Conservation (phyloP, 2,113 vertebrate species). For the Mastomys natalensis region DNA sequence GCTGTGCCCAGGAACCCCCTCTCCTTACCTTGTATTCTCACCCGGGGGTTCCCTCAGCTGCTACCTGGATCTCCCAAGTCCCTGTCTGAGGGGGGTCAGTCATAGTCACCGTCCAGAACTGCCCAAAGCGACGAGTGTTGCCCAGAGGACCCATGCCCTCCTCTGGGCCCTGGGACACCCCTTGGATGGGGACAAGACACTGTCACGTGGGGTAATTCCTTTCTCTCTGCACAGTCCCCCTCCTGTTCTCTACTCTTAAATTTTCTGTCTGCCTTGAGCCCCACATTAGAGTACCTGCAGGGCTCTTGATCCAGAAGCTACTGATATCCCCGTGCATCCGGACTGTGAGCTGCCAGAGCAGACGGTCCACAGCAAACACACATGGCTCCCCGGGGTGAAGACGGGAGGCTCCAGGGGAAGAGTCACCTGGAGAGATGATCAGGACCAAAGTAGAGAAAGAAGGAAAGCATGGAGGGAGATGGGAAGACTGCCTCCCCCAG, state of each 20-base stretch:
- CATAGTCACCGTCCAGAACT: slow-evolving; percentile 88
- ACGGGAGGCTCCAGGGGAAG: slow-evolving; percentile 86
- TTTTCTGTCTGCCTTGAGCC: neutral
- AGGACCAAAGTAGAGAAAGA: neutral
- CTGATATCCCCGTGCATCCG: slow-evolving; percentile 87
- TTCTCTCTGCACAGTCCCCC: neutral
- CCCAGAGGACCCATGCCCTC: slow-evolving; percentile 79
- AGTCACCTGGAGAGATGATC: slow-evolving; percentile 86
- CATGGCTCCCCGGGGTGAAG: slow-evolving; percentile 50
- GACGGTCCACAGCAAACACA: slow-evolving; percentile 88
- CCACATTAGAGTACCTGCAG: slow-evolving; percentile 83
- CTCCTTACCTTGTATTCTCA: slow-evolving; percentile 89
- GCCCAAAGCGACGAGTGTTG: slow-evolving; percentile 81
- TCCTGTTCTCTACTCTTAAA: neutral
- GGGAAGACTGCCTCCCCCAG: neutral
- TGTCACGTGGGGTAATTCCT: neutral
- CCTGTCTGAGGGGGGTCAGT: slow-evolving; percentile 85
- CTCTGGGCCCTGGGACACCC: slow-evolving; percentile 66
- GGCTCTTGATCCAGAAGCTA: slow-evolving; percentile 86
- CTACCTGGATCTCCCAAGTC: slow-evolving; percentile 87
- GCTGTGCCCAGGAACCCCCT: neutral
- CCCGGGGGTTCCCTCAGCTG: slow-evolving; percentile 82
- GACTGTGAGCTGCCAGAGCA: slow-evolving; percentile 86
- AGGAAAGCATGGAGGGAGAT: neutral
- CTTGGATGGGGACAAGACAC: slow-evolving; percentile 48